phyloP scores from a whole-genome alignment of 2,113 vertebrate species.

The Cavia porcellus region DNA sequence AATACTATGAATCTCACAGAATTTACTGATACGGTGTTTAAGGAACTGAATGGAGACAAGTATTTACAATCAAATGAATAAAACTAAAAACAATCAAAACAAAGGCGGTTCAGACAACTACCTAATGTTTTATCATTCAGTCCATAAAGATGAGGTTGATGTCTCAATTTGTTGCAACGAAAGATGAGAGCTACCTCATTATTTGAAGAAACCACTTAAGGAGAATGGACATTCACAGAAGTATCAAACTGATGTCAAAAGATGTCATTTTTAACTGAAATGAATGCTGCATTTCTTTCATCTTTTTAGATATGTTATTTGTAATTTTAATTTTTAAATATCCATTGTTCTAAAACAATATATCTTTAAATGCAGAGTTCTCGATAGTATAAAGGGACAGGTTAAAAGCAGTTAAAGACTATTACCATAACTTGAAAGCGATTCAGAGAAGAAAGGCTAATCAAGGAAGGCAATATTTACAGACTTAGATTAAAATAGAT shows the following conservation, averaged over 20 bases:
- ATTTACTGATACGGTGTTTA: constrained; percentile 11
- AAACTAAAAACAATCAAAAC: constrained; percentile 61
- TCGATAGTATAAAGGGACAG: constrained; percentile 65
- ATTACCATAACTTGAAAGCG: constrained; percentile 70
- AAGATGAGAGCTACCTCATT: constrained; percentile 71
- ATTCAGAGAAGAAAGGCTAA: constrained; percentile 73
- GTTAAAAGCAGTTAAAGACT: constrained; percentile 74
- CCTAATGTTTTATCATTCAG: constrained; percentile 70
- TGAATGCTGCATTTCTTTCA: constrained; percentile 57
- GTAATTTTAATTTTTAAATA: constrained; percentile 71
- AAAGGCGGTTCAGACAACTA: constrained; percentile 29
- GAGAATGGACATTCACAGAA: constrained; percentile 75
- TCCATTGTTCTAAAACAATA: constrained; percentile 76
- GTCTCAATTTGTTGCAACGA: constrained; percentile 47
- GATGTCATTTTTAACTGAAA: constrained; percentile 71
- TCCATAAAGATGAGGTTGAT: constrained; percentile 63
- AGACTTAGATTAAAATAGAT: constrained; percentile 76
- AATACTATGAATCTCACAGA: background rate
- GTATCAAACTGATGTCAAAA: constrained; percentile 77
- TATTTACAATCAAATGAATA: constrained; percentile 28
- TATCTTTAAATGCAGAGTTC: constrained; percentile 67
- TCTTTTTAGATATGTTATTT: constrained; percentile 63
- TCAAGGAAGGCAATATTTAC: constrained; percentile 76
- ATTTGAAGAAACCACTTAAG: constrained; percentile 75
- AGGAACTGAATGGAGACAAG: background rate